Base-by-base conservation (phyloP, 92 coral and sea anemone genomes). In the Micromussa lordhowensis region DNA sequence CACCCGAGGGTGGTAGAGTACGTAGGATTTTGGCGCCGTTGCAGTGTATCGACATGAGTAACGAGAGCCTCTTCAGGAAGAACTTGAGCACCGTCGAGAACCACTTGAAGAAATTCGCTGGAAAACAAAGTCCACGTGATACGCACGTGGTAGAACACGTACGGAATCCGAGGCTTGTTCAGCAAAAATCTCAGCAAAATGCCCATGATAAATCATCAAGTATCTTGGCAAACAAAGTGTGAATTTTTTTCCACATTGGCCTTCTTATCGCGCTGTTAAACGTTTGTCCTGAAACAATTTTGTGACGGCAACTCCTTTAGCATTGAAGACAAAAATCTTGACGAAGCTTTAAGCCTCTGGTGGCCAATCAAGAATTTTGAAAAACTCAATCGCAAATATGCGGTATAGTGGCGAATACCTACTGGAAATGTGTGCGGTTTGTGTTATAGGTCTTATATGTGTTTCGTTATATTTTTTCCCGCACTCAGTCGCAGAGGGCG, bases 41-140 rank as follows among this genome's bases (percentile, higher is more conserved):
- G 68, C 91, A 82, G 3, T 90, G 89, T 30, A 92, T 97, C 69
- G 99, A 97, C 90, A 79, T 97, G 95, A 95, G 98, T 88, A 97
- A 95, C 53, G 96, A 97, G 22, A 94, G 88, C 69, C 92, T 92
- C 59, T 93, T 95, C 44, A 93, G 82, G 80, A 91, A 78, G 87
- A 95, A 93, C 84, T 70, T 95, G 78, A 85, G 86, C 32, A 86
- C 88, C 30, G 89, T 95, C n/a, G 87, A 92, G 53, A 57, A 79
- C 24, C 89, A 87, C 32, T 78, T 94, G 66, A 95, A 90, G 49
- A 95, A 88, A 80, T 78, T 84, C 75, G 70, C 59, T 18, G 84
- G 44, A 35, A 51, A 57, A 32, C 86, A 71, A n/a, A 86, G 75
- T 85, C 80, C 94, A 51, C 64, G 74, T 72, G 86, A 80, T 49